Conservation (phyloP, 2,888 invertebrate species). For the Lymantria dispar region DNA sequence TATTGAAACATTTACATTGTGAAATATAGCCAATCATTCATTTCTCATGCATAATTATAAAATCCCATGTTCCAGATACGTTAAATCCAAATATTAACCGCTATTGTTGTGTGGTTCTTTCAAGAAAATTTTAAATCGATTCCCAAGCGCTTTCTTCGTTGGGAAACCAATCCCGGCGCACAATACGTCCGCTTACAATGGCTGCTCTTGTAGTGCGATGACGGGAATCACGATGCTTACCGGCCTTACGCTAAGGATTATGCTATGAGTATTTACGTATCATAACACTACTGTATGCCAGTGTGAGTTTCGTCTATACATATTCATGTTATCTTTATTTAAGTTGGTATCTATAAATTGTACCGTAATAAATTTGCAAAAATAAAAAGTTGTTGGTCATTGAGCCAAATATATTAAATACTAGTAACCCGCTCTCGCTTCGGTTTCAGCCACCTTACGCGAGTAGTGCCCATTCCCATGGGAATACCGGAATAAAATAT, state of each 20-base stretch:
- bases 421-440: no score
- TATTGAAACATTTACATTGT: background rate
- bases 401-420: no score
- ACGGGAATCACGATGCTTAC: constrained; percentile 62
- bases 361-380: no score
- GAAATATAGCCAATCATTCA: background rate
- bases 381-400: no score
- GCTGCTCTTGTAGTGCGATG: constrained; percentile 61
- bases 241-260: constrained; percentile 63
- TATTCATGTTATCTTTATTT: no score
- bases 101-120: constrained; percentile 70
- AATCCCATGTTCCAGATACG: constrained; percentile 50
- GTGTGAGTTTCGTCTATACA: no score
- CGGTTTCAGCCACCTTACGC: no score
- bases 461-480: no score
- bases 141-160: constrained; percentile 66
- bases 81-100: constrained; percentile 62
- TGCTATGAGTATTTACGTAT: constrained; percentile 37
- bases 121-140: constrained; percentile 78
- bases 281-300: background rate
- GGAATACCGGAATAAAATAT: no score
- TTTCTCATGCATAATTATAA: constrained; percentile 36
- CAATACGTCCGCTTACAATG: constrained; percentile 73
- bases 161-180: constrained; percentile 73
- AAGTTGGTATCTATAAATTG: no score